Conservation (phyloP, 1,140 invertebrate genomes). For the Physella acuta region DNA sequence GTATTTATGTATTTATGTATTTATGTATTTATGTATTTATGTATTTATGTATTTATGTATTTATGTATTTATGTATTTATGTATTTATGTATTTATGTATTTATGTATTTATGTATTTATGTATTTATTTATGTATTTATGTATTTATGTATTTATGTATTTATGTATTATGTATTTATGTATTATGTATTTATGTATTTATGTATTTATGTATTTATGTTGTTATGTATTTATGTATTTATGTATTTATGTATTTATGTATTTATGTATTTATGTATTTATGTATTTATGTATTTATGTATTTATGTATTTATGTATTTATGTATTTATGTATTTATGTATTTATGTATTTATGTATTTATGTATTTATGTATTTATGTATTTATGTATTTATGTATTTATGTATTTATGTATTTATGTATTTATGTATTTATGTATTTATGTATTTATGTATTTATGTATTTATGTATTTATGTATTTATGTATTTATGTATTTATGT, state of each 20-base stretch:
- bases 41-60: not conserved
- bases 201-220: constrained; percentile 1
- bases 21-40: not conserved
- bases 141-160: not conserved
- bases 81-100: not conserved
- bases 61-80: not conserved
- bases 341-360: not conserved
- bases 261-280: not conserved
- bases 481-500: not conserved
- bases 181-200: not conserved
- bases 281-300: not conserved
- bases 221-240: not conserved
- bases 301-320: not conserved
- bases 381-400: not conserved
- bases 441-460: not conserved
- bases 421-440: not conserved
- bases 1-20: not conserved
- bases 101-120: not conserved
- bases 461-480: not conserved
- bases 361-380: not conserved
- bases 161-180: not conserved
- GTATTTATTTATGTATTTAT: not conserved
- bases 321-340: not conserved
- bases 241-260: not conserved
- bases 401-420: not conserved